phyloP scores from a whole-genome alignment of 2,888 invertebrate species.

The Yponomeuta evonymella region DNA sequence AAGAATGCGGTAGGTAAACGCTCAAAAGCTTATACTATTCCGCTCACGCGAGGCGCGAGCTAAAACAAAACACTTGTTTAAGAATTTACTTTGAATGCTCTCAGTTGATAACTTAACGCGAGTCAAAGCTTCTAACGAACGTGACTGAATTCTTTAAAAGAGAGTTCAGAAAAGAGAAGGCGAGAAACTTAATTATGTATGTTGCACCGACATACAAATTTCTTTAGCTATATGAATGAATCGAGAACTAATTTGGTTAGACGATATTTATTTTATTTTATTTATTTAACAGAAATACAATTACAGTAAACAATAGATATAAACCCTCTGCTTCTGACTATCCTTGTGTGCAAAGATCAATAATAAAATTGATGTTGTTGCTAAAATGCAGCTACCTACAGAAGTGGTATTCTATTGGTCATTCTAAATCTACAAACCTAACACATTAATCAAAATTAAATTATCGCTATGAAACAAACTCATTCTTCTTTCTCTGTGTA shows the following conservation, averaged over 20 bases:
- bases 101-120: not conserved
- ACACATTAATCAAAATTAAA: no score
- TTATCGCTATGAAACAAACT: no score
- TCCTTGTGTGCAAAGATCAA: no score
- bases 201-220: not conserved
- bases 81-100: not conserved
- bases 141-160: not conserved
- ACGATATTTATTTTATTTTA: not conserved
- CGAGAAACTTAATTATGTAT: not conserved
- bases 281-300: no score
- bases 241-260: not conserved
- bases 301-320: no score
- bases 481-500: no score
- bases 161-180: not conserved
- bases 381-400: no score
- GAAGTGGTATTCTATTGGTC: no score
- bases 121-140: not conserved
- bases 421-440: no score
- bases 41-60: not conserved
- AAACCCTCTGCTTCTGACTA: no score
- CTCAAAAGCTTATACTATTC: conserved; percentile 7
- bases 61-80: conserved; percentile 4
- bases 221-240: not conserved
- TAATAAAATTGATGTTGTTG: no score
- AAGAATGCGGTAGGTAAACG: conserved; percentile 13